These are phyloP conservation scores for Sinocyclocheilus grahami DNA, from an alignment of 2,113 vertebrate genomes.

Conservation along the genomic window DNA sequence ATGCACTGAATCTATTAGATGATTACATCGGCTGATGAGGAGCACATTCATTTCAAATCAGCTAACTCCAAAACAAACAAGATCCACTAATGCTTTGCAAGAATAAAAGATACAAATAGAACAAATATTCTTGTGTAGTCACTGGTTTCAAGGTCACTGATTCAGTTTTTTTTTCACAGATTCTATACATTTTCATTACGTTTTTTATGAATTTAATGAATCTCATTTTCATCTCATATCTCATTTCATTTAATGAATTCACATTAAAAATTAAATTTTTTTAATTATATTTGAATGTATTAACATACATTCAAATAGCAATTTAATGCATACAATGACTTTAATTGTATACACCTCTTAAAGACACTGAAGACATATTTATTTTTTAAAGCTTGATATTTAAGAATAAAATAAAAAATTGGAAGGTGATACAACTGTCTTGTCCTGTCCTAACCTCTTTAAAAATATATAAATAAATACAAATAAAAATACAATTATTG, in stretches of 20 bases:
- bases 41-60: conserved; percentile 39
- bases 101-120: conserved; percentile 1
- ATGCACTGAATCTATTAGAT: conserved; percentile 51
- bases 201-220: neutral
- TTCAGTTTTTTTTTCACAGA: neutral
- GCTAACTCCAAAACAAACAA: conserved; percentile 41
- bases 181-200: too few species aligned
- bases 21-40: conserved; percentile 54
- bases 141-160: neutral
- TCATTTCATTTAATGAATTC: too few species aligned
- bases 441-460: neutral
- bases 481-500: too few species aligned
- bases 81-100: conserved; percentile 19
- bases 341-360: too few species aligned
- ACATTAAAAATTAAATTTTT: too few species aligned
- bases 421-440: neutral
- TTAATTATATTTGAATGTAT: too few species aligned
- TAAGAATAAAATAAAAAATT: neutral
- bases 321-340: too few species aligned
- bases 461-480: too few species aligned
- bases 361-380: too few species aligned
- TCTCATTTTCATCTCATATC: too few species aligned
- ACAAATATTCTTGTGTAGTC: neutral
- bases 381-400: too few species aligned
- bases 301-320: too few species aligned